Evolutionary conservation across 2,113 vertebrate species (phyloP).

Genomic region (Psittacara wagleri): DNA sequence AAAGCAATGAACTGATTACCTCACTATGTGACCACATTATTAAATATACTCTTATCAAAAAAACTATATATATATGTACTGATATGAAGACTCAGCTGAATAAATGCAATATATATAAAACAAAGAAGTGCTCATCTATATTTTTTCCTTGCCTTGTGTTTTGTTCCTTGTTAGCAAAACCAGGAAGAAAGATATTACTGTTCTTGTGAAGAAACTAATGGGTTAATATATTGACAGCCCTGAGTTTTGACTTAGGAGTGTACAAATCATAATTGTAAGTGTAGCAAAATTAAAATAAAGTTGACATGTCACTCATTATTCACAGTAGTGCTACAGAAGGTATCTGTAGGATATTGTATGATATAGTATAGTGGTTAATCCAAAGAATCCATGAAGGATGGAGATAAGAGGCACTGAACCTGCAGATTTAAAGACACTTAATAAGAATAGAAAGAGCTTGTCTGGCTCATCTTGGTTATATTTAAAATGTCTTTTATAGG

Average conservation of each 20-base stretch:
- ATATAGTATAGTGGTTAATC: not conserved
- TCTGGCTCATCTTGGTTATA: not conserved
- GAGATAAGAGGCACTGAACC: not conserved
- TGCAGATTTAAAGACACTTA: not conserved
- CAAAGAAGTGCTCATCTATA: not conserved
- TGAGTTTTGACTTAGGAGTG: not conserved
- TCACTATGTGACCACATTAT: not conserved
- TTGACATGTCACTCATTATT: not conserved
- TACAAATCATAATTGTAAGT: not conserved
- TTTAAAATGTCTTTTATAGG: constrained; percentile 25
- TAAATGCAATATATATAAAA: not conserved
- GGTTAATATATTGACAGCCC: not conserved
- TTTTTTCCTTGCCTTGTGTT: not conserved
- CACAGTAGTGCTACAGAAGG: not conserved
- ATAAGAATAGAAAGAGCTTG: not conserved
- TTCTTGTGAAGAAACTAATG: not conserved
- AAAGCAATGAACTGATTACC: not conserved
- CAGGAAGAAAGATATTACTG: not conserved
- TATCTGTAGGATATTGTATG: not conserved
- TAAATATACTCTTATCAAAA: not conserved
- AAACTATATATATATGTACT: not conserved
- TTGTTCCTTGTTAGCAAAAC: not conserved
- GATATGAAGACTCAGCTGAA: not conserved
- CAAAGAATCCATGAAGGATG: not conserved
- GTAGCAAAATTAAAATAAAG: not conserved